Evolutionary conservation across 2,888 invertebrate genomes (phyloP).

Genomic region (Trissolcus brochymenae): DNA sequence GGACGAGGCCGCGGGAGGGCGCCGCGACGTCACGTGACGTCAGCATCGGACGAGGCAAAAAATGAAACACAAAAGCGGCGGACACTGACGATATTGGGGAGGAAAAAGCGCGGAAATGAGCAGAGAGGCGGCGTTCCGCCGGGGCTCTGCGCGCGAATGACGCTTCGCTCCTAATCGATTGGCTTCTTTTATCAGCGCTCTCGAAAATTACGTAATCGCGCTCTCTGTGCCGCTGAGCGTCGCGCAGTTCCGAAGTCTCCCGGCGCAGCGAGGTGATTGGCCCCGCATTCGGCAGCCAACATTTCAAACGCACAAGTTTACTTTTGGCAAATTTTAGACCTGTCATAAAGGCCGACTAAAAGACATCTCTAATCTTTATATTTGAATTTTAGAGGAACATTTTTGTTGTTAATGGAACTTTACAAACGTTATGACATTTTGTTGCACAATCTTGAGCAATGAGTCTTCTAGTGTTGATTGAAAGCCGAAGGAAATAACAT

Average conservation of each 20-base stretch:
- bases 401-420: too few species aligned
- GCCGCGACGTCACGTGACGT: constrained; percentile 17
- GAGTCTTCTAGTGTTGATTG: too few species aligned
- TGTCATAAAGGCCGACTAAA: background rate
- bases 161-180: constrained; percentile 37
- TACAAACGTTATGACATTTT: too few species aligned
- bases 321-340: background rate
- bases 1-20: constrained; percentile 19
- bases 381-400: too few species aligned
- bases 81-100: too few species aligned
- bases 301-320: background rate
- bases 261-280: constrained; percentile 51
- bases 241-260: constrained; percentile 44
- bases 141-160: constrained; percentile 36
- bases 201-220: constrained; percentile 49
- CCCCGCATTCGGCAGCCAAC: constrained; percentile 28
- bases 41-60: constrained; percentile 5
- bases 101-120: background rate
- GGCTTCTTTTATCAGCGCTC: constrained; percentile 51
- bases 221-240: constrained; percentile 29
- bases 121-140: constrained; percentile 7
- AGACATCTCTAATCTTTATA: too few species aligned
- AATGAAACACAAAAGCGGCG: too few species aligned
- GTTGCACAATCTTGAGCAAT: too few species aligned
- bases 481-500: too few species aligned